These are phyloP conservation scores for Neotoma lepida DNA, from an alignment of 2,113 vertebrate species.

Conservation along the genomic window DNA sequence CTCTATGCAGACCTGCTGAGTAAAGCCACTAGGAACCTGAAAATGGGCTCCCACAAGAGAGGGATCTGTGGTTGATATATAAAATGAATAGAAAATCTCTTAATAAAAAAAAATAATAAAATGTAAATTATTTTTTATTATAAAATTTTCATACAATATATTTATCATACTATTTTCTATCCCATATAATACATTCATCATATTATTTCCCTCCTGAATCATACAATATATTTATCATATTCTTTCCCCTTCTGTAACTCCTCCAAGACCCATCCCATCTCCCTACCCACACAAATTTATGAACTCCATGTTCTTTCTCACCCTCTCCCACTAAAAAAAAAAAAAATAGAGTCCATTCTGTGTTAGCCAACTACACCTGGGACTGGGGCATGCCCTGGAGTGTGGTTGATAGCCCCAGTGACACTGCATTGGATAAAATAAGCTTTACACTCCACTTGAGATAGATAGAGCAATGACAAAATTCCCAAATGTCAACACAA, in stretches of 20 bases:
- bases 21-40: no score
- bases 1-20: no score
- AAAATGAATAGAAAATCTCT: no score
- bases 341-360: not conserved
- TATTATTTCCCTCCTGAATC: not conserved
- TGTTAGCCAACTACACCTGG: not conserved
- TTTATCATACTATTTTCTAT: not conserved
- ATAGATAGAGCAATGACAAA: conserved; percentile 74
- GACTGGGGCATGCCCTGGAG: not conserved
- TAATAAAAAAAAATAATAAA: not conserved
- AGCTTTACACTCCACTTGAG: conserved; percentile 66
- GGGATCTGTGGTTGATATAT: no score
- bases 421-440: not conserved
- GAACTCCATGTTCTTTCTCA: no score
- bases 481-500: conserved; percentile 73
- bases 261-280: not conserved
- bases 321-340: not conserved
- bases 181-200: not conserved
- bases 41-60: no score
- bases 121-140: not conserved
- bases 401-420: not conserved
- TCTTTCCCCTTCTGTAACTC: not conserved
- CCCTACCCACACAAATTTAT: not conserved
- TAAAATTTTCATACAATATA: not conserved
- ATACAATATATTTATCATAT: not conserved